These are phyloP conservation scores for Typhlomys cinereus DNA, from an alignment of 2,113 vertebrate genomes.

Conservation along the genomic window DNA sequence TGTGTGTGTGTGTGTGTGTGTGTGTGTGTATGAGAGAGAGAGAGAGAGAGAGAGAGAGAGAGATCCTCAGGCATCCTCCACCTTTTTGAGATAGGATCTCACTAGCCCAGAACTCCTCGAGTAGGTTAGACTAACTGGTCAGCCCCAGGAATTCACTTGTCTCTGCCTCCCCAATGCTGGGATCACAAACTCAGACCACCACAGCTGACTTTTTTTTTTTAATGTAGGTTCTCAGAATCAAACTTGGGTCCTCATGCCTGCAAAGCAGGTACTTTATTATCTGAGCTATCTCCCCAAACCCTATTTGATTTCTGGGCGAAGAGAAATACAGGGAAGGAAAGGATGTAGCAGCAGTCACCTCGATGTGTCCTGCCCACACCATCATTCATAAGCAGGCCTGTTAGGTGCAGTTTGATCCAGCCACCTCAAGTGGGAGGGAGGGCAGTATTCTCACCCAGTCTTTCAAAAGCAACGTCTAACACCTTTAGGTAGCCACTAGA, in stretches of 20 bases:
- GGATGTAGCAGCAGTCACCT: not conserved
- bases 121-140: not conserved
- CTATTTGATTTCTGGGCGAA: not conserved
- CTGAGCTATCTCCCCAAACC: not conserved
- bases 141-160: too few species aligned
- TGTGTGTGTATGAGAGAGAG: not conserved
- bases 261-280: not conserved
- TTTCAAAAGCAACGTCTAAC: constrained; percentile 37
- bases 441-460: not conserved
- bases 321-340: not conserved
- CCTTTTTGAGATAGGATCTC: not conserved
- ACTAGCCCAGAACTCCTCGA: not conserved
- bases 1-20: not conserved
- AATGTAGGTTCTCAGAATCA: not conserved
- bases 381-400: not conserved
- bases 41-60: not conserved
- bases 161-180: not conserved
- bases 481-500: constrained; percentile 78
- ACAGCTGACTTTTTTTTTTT: not conserved
- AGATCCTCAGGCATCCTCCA: not conserved
- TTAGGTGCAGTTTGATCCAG: not conserved
- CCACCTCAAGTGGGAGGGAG: too few species aligned
- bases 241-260: too few species aligned
- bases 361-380: not conserved
- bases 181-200: not conserved